Conservation (phyloP, 2,888 invertebrate species). For the Eupithecia centaureata region DNA sequence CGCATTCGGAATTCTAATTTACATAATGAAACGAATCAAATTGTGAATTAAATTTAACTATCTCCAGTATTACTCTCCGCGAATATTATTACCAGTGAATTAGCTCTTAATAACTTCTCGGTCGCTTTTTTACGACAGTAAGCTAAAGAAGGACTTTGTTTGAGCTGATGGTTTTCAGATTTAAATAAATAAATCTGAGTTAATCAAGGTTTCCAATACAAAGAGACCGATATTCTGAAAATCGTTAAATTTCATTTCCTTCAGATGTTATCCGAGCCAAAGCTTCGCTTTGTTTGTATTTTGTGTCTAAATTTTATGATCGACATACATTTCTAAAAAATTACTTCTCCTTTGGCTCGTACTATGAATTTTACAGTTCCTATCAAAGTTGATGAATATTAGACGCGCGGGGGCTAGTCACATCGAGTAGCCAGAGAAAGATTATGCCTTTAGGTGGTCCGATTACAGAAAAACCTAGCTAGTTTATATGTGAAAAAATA, state of each 20-base stretch:
- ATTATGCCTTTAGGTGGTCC: too few species aligned
- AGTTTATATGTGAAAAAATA: too few species aligned
- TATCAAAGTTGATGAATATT: slow-evolving; percentile 29
- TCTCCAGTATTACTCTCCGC: too few species aligned
- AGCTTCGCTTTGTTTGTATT: neutral
- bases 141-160: neutral
- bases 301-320: neutral
- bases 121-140: neutral
- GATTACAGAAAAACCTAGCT: too few species aligned
- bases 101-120: neutral
- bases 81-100: too few species aligned
- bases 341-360: neutral
- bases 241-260: neutral
- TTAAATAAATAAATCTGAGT: neutral
- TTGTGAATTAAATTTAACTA: too few species aligned
- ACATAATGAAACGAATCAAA: too few species aligned
- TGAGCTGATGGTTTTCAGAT: neutral
- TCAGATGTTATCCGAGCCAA: neutral
- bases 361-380: slow-evolving; percentile 16
- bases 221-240: neutral
- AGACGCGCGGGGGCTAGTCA: slow-evolving; percentile 11
- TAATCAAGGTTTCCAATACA: neutral
- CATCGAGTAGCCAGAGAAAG: too few species aligned
- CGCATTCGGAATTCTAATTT: neutral
- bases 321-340: neutral